phyloP scores from a whole-genome alignment of 2,113 vertebrate species.

The Eolophus roseicapilla region DNA sequence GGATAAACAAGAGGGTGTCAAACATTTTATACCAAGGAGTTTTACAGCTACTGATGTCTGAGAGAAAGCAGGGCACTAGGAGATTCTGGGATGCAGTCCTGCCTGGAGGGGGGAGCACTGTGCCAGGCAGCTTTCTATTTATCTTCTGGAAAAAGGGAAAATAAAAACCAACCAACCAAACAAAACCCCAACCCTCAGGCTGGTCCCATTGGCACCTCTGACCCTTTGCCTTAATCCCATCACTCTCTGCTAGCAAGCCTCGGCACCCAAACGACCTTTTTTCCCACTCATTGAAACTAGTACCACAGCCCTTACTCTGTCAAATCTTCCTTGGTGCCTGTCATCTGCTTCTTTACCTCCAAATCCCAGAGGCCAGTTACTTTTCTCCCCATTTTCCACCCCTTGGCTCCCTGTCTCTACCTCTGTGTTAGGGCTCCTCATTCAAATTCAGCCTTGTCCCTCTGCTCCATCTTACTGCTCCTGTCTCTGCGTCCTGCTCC shows the following conservation, averaged over 20 bases:
- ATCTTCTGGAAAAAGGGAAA: background rate
- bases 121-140: background rate
- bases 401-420: background rate
- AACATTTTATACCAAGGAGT: background rate
- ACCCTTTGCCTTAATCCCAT: background rate
- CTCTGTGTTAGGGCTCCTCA: background rate
- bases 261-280: background rate
- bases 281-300: background rate
- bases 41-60: background rate
- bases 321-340: background rate
- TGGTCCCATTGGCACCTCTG: background rate
- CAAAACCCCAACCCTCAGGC: background rate
- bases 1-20: background rate
- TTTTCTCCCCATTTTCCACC: background rate
- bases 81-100: background rate
- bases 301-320: background rate
- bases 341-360: background rate
- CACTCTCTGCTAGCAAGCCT: background rate
- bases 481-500: background rate
- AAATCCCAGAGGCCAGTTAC: background rate
- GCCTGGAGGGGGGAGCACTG: background rate
- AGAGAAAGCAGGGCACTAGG: background rate
- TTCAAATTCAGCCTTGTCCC: background rate
- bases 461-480: background rate
- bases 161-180: background rate